Base-by-base conservation (phyloP, 2,888 invertebrate genomes). In the Ypsolopha scabrella region DNA sequence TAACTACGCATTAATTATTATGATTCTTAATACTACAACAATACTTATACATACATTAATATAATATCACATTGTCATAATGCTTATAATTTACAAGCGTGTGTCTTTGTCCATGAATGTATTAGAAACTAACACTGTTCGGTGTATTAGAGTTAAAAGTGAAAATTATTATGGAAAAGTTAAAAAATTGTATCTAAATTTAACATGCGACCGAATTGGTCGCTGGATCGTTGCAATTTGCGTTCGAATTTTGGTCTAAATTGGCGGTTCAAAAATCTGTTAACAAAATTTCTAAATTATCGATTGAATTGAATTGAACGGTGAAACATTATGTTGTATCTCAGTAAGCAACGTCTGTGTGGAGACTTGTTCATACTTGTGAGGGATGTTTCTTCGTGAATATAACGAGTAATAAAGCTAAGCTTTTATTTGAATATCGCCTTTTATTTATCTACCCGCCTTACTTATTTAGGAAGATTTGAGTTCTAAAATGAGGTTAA, bases 401-500 rank as follows among this genome's bases (percentile, higher is more conserved):
- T 90, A 89, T 87, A 88, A 90, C 89, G 89, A 90, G 88, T 90
- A 90, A 90, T 90, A 90, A 90, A 90, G 90, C 90, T 90, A 90
- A 90, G 90, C 90, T 90, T 90, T 90, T 90, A 90, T 90, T 90
- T 90, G 90, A 90, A 59, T 61, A 58, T 51, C 59, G 72, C 54
- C 65, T 83, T 85, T 86, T 74, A 82, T 82, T 85, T 51, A 8
- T 43, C 7, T 47, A 45, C 45, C 45, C 24, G 4, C 24, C 24
- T 4, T 24, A 24, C 24, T 24, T 24, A 24, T 24, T 24, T 24
- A 24, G 24, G 24, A 24, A 24, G 24, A 24, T 4, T 24, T 3
- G 24, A 24, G 24, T 4, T 24, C 24, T 24, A 24, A 24, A 4
- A n/a, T n/a, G n/a, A n/a, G n/a, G n/a, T n/a, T n/a, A n/a, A n/a